Percentiles rank a stretch among this genome's conserved stretches.
Evolutionary conservation across 2,888 invertebrate species (phyloP).

Genomic region (Protophormia terraenovae): DNA sequence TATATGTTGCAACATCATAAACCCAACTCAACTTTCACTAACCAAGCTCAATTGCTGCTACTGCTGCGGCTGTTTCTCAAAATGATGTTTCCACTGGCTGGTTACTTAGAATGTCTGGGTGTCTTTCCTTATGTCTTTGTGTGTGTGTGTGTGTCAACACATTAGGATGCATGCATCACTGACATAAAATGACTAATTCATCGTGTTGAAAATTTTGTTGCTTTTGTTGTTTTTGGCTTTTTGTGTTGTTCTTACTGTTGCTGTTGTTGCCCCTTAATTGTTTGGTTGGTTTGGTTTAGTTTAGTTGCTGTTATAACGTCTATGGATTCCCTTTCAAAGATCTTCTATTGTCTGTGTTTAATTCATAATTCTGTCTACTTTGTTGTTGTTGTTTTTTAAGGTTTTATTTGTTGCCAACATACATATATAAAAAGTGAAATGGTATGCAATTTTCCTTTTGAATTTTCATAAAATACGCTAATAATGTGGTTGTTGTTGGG

Average conservation of each 20-base stretch:
- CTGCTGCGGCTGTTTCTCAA: slow-evolving; percentile 20
- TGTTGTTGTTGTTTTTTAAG: background rate
- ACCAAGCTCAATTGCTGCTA: background rate
- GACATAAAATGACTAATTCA: slow-evolving; percentile 79
- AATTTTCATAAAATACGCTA: slow-evolving; percentile 76
- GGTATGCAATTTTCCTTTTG: slow-evolving; percentile 46
- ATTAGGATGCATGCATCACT: slow-evolving; percentile 75
- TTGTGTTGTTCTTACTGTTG: slow-evolving; percentile 53
- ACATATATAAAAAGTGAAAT: slow-evolving; percentile 3
- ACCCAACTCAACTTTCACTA: slow-evolving; percentile 47
- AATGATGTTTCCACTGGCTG: slow-evolving; percentile 59
- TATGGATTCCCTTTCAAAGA: slow-evolving; percentile 58
- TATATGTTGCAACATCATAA: slow-evolving; percentile 42
- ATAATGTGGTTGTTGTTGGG: slow-evolving; percentile 75
- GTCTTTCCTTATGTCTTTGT: slow-evolving; percentile 16
- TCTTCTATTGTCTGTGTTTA: slow-evolving; percentile 40
- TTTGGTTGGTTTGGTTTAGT: slow-evolving; percentile 53
- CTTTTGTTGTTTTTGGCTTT: background rate
- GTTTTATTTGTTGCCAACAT: background rate
- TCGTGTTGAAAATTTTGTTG: slow-evolving; percentile 64
- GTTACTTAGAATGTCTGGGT: slow-evolving; percentile 30
- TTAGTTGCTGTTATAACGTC: slow-evolving; percentile 43
- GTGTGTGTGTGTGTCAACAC: slow-evolving; percentile 61
- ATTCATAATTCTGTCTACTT: slow-evolving; percentile 48
- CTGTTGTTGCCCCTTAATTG: slow-evolving; percentile 44